These are phyloP conservation scores for Aplodontia rufa DNA, from an alignment of 2,113 vertebrate species.

Conservation along the genomic window DNA sequence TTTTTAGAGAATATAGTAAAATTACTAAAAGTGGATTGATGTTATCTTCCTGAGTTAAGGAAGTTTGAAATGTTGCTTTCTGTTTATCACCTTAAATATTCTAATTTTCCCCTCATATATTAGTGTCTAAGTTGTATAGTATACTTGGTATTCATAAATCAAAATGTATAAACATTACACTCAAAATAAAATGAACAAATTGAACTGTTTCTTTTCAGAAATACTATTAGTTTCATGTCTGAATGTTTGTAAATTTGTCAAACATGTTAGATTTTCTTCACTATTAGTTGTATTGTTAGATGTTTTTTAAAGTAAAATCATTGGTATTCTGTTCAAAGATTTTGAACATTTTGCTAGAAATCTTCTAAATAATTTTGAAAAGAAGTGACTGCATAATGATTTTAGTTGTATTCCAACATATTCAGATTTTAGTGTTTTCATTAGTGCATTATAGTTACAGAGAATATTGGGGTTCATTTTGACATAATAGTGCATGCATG, in stretches of 20 bases:
- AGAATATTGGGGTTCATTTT: too few relatives aligned
- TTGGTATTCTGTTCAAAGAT: background rate
- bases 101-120: background rate
- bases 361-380: background rate
- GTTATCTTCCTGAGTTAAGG: background rate
- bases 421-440: background rate
- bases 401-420: background rate
- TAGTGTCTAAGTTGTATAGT: background rate
- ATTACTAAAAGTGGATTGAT: background rate
- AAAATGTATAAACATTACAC: background rate
- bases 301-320: background rate
- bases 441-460: too few relatives aligned
- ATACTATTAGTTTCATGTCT: background rate
- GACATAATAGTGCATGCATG: too few relatives aligned
- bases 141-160: background rate
- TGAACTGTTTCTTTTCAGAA: background rate
- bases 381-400: background rate
- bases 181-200: conserved; percentile 20
- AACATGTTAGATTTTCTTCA: background rate
- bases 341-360: background rate
- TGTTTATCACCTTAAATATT: background rate
- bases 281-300: background rate
- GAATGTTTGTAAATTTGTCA: background rate
- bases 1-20: background rate
- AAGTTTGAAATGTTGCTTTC: background rate